Evolutionary conservation across 2,113 vertebrate species (phyloP).

Genomic region (Hemiscyllium ocellatum): DNA sequence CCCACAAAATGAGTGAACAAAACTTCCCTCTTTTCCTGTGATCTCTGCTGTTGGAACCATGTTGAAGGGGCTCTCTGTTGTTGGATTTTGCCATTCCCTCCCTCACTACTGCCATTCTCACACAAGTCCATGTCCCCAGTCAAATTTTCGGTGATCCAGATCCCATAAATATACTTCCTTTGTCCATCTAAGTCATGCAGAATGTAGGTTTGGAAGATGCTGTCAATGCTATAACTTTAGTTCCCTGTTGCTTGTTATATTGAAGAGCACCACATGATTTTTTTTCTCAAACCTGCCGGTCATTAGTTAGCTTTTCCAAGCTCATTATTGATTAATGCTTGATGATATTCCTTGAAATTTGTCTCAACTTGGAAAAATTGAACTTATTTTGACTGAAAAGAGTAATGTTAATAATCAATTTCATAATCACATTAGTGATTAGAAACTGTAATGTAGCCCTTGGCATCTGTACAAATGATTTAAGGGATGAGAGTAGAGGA

Average conservation of each 20-base stretch:
- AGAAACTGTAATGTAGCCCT: background rate
- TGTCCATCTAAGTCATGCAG: too few species aligned
- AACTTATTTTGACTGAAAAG: background rate
- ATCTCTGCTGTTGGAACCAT: too few species aligned
- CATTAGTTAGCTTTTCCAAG: background rate
- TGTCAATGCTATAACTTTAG: too few species aligned
- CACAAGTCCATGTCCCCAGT: too few species aligned
- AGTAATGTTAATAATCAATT: background rate
- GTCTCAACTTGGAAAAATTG: background rate
- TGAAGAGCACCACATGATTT: background rate
- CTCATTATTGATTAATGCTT: background rate
- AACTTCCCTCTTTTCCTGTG: too few species aligned
- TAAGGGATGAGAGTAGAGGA: background rate
- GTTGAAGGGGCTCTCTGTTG: too few species aligned
- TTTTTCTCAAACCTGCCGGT: background rate
- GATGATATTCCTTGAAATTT: background rate
- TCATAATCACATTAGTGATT: constrained; percentile 1
- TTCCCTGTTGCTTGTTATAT: background rate
- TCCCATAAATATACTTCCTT: too few species aligned
- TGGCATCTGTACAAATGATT: background rate
- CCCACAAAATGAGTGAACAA: too few species aligned
- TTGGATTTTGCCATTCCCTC: too few species aligned
- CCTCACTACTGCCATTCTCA: too few species aligned
- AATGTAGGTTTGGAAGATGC: too few species aligned
- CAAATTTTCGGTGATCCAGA: too few species aligned